Evolutionary conservation across 2,888 invertebrate species (phyloP), one percentile per base, ranked within the genome.

Genomic region (Heteropelma amictum): DNA sequence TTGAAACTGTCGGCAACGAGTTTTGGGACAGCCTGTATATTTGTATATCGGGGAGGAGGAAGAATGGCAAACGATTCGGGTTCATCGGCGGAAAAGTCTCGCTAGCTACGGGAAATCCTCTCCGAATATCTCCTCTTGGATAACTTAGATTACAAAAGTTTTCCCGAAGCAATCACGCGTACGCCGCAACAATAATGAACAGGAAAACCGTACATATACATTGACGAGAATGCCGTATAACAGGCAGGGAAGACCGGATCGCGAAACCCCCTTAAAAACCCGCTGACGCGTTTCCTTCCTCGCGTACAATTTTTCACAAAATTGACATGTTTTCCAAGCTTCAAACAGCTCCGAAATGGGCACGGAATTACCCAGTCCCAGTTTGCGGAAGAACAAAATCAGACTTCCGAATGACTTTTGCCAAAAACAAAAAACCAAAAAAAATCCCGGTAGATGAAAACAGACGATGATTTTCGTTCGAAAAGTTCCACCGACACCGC

Each of bases 401-500:
- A n/a, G n/a, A n/a, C n/a, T n/a, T n/a, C n/a, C n/a, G n/a, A n/a
- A n/a, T n/a, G n/a, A n/a, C n/a, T n/a, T n/a, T n/a, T n/a, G n/a
- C n/a, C n/a, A n/a, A n/a, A n/a, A n/a, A n/a, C n/a, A n/a, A n/a
- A n/a, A n/a, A n/a, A n/a, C n/a, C n/a, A n/a, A n/a, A n/a, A n/a
- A n/a, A n/a, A n/a, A n/a, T n/a, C n/a, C n/a, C n/a, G n/a, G n/a
- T n/a, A n/a, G n/a, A n/a, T n/a, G n/a, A n/a, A n/a, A n/a, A n/a
- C n/a, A n/a, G n/a, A n/a, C n/a, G n/a, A n/a, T n/a, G n/a, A n/a
- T n/a, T n/a, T n/a, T n/a, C n/a, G n/a, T n/a, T n/a, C n/a, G n/a
- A 77, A 72, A 84, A 92, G 93, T 92, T 53, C 92, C 93, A 1
- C 93, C 93, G 5, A 90, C 91, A n/a, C 88, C 91, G 35, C 91